phyloP scores from a whole-genome alignment of 1,140 invertebrate genomes.

The Capitella teleta region DNA sequence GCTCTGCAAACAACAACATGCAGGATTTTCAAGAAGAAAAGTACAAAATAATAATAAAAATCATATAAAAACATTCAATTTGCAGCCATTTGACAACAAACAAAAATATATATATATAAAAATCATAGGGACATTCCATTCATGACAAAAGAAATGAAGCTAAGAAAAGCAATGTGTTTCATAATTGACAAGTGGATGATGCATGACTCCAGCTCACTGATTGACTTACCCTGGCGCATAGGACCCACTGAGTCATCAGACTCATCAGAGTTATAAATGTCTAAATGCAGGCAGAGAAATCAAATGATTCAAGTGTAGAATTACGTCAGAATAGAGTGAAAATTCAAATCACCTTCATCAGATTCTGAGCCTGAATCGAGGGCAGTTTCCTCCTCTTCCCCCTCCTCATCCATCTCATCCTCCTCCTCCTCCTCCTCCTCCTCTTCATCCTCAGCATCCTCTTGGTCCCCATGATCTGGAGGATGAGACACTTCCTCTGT shows the following conservation, averaged over 20 bases:
- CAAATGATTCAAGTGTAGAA: neutral
- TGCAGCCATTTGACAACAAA: neutral
- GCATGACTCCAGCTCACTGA: too few relatives aligned
- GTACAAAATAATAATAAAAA: too few relatives aligned
- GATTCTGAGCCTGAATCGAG: neutral
- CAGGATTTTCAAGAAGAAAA: too few relatives aligned
- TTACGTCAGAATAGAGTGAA: neutral
- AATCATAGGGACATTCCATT: neutral
- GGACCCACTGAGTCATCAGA: too few relatives aligned
- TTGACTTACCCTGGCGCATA: too few relatives aligned
- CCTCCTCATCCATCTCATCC: conserved; percentile 15
- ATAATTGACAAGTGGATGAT: too few relatives aligned
- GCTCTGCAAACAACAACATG: too few relatives aligned
- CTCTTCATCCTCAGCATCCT: conserved; percentile 15
- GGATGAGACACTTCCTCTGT: conserved; percentile 7
- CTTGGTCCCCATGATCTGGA: conserved; percentile 4
- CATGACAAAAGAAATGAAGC: neutral
- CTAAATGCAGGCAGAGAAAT: too few relatives aligned
- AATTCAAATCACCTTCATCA: neutral
- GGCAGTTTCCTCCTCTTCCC: conserved; percentile 1
- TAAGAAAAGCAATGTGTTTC: neutral
- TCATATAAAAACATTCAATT: too few relatives aligned
- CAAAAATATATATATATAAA: neutral
- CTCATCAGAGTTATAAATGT: too few relatives aligned
- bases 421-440: conserved; percentile 12